These are phyloP conservation scores for Periophthalmus modestus DNA, from an alignment of 2,113 vertebrate species.

Conservation along the genomic window DNA sequence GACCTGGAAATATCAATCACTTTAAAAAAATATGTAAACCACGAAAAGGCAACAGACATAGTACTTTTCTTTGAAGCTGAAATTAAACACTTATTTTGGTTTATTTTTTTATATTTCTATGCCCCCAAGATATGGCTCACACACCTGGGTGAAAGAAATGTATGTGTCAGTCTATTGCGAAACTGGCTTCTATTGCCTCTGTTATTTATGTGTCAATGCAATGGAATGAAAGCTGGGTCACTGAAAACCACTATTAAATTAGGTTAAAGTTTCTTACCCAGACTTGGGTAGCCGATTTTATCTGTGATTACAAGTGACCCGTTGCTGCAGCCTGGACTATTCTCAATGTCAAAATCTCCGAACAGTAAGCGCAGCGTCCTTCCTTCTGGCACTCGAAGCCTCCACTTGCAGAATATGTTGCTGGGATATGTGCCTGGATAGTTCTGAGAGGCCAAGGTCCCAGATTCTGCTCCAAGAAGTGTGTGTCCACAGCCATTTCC, in stretches of 20 bases:
- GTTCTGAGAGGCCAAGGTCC: conserved; percentile 83
- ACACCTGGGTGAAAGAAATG: conserved; percentile 36
- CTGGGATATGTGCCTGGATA: conserved; percentile 87
- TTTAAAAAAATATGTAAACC: neutral
- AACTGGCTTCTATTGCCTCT: conserved; percentile 27
- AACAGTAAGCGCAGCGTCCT: conserved; percentile 77
- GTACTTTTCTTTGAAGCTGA: conserved; percentile 29
- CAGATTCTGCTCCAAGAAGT: conserved; percentile 75
- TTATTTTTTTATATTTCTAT: conserved; percentile 22
- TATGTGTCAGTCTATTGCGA: conserved; percentile 20
- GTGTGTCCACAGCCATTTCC: conserved; percentile 87
- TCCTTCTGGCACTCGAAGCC: conserved; percentile 66
- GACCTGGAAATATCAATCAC: conserved; percentile 68
- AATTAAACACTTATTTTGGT: conserved; percentile 28
- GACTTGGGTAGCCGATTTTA: conserved; percentile 43
- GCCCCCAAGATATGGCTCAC: conserved; percentile 32
- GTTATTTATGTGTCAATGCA: conserved; percentile 37
- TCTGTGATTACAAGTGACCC: conserved; percentile 79
- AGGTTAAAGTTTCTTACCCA: conserved; percentile 70
- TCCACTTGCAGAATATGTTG: conserved; percentile 80
- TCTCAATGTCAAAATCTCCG: conserved; percentile 84
- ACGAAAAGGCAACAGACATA: neutral
- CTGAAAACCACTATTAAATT: neutral
- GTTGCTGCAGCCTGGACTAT: conserved; percentile 74
- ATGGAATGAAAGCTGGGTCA: conserved; percentile 23